These are phyloP conservation scores for Myioborus melanocephalus DNA, from an alignment of 2,797 vertebrate genomes.

Conservation along the genomic window DNA sequence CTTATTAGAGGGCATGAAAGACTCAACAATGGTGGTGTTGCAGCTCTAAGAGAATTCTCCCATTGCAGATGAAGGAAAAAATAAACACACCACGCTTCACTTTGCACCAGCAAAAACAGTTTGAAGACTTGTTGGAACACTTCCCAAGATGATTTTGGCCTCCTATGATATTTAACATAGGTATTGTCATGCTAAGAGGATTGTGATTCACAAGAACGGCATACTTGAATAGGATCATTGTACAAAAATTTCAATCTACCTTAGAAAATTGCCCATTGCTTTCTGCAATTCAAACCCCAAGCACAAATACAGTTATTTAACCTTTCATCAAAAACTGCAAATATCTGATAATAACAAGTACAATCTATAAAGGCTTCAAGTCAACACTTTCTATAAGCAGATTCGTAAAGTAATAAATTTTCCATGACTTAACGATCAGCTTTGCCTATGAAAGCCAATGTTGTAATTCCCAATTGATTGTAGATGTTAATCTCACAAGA, in stretches of 20 bases:
- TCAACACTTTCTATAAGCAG: slow-evolving; percentile 60
- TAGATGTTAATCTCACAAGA: slow-evolving; percentile 75
- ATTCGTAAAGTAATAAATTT: slow-evolving; percentile 69
- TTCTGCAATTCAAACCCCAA: neutral
- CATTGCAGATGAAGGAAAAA: neutral
- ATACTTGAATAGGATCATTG: neutral
- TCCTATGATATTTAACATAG: neutral
- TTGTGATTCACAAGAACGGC: neutral
- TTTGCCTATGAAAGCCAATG: slow-evolving; percentile 53
- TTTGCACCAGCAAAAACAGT: neutral
- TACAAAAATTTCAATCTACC: neutral
- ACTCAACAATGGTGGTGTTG: neutral
- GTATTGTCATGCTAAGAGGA: neutral
- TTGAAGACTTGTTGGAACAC: neutral
- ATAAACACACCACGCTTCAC: neutral
- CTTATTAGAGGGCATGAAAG: neutral
- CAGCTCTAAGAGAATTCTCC: neutral
- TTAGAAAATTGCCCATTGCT: neutral
- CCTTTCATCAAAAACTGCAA: slow-evolving; percentile 29
- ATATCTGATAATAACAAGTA: slow-evolving; percentile 31
- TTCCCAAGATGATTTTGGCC: neutral
- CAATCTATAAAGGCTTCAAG: slow-evolving; percentile 55
- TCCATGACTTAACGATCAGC: slow-evolving; percentile 64
- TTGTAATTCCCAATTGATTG: slow-evolving; percentile 67
- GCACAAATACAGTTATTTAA: slow-evolving; percentile 21